Conservation (phyloP, 2,113 vertebrate species). For the Tragelaphus scriptus region DNA sequence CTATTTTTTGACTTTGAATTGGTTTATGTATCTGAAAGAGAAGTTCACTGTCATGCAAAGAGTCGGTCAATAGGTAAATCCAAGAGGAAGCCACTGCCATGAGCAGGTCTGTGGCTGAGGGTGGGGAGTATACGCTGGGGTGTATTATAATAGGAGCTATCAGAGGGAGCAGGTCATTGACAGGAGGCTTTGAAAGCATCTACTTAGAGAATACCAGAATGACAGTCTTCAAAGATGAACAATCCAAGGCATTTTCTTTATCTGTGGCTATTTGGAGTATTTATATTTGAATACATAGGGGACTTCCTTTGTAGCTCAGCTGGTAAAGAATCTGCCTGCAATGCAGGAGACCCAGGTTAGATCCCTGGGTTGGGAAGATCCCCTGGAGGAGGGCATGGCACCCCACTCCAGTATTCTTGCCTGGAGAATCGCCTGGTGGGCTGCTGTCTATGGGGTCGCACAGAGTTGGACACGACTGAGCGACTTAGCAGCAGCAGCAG, state of each 20-base stretch:
- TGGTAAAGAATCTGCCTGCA: neutral
- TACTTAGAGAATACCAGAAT: neutral
- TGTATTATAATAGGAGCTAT: neutral
- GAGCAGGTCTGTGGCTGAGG: no score
- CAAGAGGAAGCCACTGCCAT: neutral
- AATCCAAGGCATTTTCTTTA: neutral
- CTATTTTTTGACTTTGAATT: neutral
- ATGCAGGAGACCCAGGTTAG: neutral
- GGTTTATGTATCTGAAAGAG: neutral
- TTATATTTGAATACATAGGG: neutral
- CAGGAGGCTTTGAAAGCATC: neutral
- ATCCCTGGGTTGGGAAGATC: neutral
- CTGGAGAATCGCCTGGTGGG: neutral
- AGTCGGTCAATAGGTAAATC: neutral
- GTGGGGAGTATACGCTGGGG: neutral
- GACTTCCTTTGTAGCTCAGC: neutral
- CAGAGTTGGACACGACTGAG: neutral
- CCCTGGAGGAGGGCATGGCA: neutral
- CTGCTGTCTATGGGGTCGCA: neutral
- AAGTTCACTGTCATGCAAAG: neutral
- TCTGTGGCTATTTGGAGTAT: neutral
- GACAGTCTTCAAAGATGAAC: neutral
- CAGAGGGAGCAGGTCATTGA: neutral
- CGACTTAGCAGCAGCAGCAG: neutral
- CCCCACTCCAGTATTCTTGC: neutral